Conservation (phyloP, 2,888 invertebrate species). For the Acrocyrtus sp. region DNA sequence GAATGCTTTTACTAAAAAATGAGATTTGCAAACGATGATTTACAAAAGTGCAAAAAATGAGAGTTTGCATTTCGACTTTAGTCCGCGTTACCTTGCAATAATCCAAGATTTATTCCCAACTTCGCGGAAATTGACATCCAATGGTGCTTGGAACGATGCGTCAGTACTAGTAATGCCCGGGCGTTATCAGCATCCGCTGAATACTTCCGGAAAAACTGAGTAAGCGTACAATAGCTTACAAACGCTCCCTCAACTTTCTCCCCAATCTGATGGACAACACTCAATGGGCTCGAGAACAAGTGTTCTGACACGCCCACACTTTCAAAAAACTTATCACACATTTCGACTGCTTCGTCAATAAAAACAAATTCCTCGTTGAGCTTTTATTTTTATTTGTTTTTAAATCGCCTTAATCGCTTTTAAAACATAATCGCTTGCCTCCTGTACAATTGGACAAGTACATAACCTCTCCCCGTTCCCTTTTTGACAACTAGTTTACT, state of each 20-base stretch:
- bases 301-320: conserved; percentile 24
- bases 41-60: no score
- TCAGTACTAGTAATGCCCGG: conserved; percentile 19
- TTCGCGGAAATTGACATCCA: conserved; percentile 29
- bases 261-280: conserved; percentile 35
- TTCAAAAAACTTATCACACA: conserved; percentile 35
- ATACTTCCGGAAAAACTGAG: conserved; percentile 18
- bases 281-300: conserved; percentile 14
- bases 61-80: no score
- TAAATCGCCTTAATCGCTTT: no score
- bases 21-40: no score
- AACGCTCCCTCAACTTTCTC: conserved; percentile 32
- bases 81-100: conserved; percentile 16
- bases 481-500: no score
- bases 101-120: conserved; percentile 15
- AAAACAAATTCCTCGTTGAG: no score
- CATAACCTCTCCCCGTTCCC: no score
- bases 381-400: not conserved
- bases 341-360: not conserved
- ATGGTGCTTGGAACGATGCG: conserved; percentile 26
- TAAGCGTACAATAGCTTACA: conserved; percentile 21
- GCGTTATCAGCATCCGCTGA: conserved; percentile 5
- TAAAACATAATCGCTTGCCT: no score
- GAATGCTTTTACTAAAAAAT: not conserved
- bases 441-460: no score